These are phyloP conservation scores for Stenotaenia linearis DNA, from an alignment of 2,888 invertebrate genomes.

Conservation along the genomic window DNA sequence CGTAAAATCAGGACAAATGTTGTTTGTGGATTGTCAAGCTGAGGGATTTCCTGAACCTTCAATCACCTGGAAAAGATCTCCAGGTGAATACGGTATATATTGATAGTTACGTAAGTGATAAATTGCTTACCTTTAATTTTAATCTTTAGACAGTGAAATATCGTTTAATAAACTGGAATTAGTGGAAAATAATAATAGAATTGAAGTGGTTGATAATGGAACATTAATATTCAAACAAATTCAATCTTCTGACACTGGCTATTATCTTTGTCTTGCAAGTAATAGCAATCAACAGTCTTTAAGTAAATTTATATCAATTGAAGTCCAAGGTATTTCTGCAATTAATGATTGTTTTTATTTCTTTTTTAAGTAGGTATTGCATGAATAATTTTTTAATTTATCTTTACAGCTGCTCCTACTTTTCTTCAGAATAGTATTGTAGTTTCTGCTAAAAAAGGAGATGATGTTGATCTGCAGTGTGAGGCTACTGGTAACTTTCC, in stretches of 20 bases:
- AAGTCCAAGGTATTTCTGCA: slow-evolving; percentile 30
- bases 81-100: slow-evolving; percentile 57
- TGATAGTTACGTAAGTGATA: no score
- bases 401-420: neutral
- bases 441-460: neutral
- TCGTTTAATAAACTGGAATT: neutral
- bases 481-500: neutral
- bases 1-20: neutral
- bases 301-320: slow-evolving; percentile 27
- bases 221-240: slow-evolving; percentile 29
- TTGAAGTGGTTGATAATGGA: slow-evolving; percentile 30
- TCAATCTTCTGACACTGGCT: slow-evolving; percentile 27
- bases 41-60: slow-evolving; percentile 92
- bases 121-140: slow-evolving; percentile 28
- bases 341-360: no score
- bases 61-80: slow-evolving; percentile 91
- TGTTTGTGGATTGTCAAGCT: slow-evolving; percentile 80
- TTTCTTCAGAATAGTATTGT: neutral
- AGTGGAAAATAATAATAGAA: slow-evolving; percentile 17
- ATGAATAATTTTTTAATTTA: neutral
- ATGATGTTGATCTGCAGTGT: neutral
- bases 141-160: slow-evolving; percentile 31
- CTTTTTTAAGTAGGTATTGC: no score
- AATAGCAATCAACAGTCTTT: slow-evolving; percentile 33
- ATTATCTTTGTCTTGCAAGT: slow-evolving; percentile 33